phyloP scores from a whole-genome alignment of 2,113 vertebrate species.

The Pristiophorus japonicus region DNA sequence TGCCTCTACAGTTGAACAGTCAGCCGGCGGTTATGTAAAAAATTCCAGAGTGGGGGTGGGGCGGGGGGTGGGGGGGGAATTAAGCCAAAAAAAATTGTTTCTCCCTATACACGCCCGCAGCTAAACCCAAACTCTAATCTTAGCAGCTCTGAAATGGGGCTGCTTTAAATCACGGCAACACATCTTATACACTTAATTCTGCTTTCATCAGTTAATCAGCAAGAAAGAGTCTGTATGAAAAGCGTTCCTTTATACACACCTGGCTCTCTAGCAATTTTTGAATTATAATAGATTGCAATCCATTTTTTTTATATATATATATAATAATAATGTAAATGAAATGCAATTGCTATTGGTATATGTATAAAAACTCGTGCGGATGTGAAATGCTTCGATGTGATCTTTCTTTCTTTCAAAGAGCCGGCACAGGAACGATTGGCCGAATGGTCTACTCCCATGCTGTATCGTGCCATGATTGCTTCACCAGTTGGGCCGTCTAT shows the following conservation, averaged over 20 bases:
- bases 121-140: neutral
- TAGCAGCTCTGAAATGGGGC: neutral
- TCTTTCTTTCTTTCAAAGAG: neutral
- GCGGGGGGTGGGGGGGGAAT: neutral
- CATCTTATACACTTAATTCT: neutral
- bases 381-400: neutral
- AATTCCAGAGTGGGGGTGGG: neutral
- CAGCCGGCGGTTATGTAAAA: neutral
- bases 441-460: neutral
- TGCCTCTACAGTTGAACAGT: neutral
- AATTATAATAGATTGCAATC: conserved; percentile 9
- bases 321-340: neutral
- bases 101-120: neutral
- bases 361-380: neutral
- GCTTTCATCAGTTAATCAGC: neutral
- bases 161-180: neutral
- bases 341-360: neutral
- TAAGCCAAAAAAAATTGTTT: neutral
- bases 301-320: neutral
- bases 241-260: neutral
- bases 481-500: too few species aligned
- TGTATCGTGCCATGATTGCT: too few species aligned
- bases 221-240: neutral
- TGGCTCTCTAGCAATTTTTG: neutral
- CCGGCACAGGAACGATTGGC: neutral